Evolutionary conservation across 2,797 vertebrate genomes (phyloP).

Genomic region (Brachyrhaphis roseni): DNA sequence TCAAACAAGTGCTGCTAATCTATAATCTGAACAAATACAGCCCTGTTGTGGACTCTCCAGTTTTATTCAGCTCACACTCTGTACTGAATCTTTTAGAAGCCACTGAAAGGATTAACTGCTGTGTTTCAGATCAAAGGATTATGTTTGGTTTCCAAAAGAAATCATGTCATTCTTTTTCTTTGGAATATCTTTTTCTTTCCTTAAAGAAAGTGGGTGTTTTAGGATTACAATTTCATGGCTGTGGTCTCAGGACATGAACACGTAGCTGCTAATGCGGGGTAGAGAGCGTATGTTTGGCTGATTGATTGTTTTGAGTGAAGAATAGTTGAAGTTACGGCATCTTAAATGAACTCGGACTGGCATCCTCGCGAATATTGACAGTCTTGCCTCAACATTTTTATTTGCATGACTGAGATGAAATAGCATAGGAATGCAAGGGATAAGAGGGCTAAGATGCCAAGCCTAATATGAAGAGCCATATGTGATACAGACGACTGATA

Average conservation of each 20-base stretch:
- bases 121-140: slow-evolving; percentile 55
- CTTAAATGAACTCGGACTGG: slow-evolving; percentile 37
- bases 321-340: slow-evolving; percentile 44
- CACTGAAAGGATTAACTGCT: slow-evolving; percentile 48
- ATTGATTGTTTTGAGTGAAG: slow-evolving; percentile 60
- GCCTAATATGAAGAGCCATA: slow-evolving; percentile 55
- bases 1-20: slow-evolving; percentile 45
- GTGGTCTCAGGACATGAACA: slow-evolving; percentile 21
- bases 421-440: slow-evolving; percentile 53
- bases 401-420: slow-evolving; percentile 59
- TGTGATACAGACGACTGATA: slow-evolving; percentile 54
- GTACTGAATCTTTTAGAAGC: slow-evolving; percentile 41
- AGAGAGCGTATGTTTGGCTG: slow-evolving; percentile 19
- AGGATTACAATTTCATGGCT: slow-evolving; percentile 9
- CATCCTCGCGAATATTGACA: neutral
- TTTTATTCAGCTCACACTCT: slow-evolving; percentile 41
- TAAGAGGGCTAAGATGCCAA: slow-evolving; percentile 48
- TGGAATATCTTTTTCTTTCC: slow-evolving; percentile 19
- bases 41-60: slow-evolving; percentile 23
- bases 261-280: slow-evolving; percentile 5
- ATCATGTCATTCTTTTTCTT: slow-evolving; percentile 34
- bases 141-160: slow-evolving; percentile 32
- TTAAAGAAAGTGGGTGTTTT: slow-evolving; percentile 10
- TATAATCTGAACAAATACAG: slow-evolving; percentile 42
- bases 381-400: neutral